Conservation (phyloP, 2,888 invertebrate species). For the Dusona sp. region DNA sequence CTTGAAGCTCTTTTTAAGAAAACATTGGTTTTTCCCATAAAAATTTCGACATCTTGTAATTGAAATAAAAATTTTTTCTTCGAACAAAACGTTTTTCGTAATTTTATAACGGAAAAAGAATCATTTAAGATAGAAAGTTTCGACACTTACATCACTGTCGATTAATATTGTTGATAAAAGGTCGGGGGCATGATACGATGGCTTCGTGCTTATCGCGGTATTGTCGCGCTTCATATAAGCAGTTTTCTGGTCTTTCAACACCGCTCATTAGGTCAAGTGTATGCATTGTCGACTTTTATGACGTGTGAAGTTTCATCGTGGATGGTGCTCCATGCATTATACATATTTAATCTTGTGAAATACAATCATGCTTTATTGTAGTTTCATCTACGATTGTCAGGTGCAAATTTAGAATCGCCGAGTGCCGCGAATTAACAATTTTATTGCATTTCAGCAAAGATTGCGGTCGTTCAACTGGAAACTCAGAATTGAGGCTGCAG, state of each 20-base stretch:
- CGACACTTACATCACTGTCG: slow-evolving; percentile 16
- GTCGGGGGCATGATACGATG: slow-evolving; percentile 51
- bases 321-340: background rate
- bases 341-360: background rate
- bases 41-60: background rate
- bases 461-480: background rate
- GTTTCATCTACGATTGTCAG: background rate
- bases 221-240: slow-evolving; percentile 28
- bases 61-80: background rate
- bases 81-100: background rate
- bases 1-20: background rate
- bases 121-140: slow-evolving; percentile 21
- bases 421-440: background rate
- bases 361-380: slow-evolving; percentile 12
- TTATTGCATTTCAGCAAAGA: background rate
- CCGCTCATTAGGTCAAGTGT: slow-evolving; percentile 54
- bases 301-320: slow-evolving; percentile 10
- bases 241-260: slow-evolving; percentile 39
- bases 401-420: background rate
- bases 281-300: slow-evolving; percentile 38
- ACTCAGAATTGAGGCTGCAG: background rate
- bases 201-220: slow-evolving; percentile 28
- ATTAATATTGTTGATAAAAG: slow-evolving; percentile 56
- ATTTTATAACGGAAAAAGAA: slow-evolving; percentile 2
- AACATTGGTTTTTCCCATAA: too few species aligned